These are phyloP conservation scores for Montipora cactus DNA, from an alignment of 64 coral and sea anemone species.

Conservation along the genomic window DNA sequence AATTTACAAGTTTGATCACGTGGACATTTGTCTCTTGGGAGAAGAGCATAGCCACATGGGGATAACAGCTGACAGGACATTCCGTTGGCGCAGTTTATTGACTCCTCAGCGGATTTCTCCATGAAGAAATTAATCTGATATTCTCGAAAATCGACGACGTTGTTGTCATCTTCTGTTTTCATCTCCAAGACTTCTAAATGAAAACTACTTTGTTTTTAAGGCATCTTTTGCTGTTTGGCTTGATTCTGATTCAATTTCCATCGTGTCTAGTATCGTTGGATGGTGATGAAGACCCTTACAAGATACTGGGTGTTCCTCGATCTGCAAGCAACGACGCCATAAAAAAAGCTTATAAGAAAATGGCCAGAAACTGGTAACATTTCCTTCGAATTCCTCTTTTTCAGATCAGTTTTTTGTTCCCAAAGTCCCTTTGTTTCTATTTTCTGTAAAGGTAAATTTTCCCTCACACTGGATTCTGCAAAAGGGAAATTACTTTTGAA, in stretches of 20 bases:
- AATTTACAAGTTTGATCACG: constrained; percentile 66
- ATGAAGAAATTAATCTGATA: neutral
- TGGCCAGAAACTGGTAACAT: constrained; percentile 95
- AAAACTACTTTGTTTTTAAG: neutral
- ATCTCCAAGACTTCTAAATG: neutral
- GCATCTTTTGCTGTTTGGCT: neutral
- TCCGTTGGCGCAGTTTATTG: neutral
- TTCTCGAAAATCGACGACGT: too few species aligned
- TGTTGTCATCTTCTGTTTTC: neutral
- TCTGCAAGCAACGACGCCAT: constrained; percentile 75
- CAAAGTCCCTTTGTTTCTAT: too few species aligned
- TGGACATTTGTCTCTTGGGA: neutral
- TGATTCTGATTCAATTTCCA: neutral
- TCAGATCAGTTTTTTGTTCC: neutral
- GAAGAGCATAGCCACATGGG: neutral
- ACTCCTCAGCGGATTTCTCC: constrained; percentile 4
- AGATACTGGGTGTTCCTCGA: constrained; percentile 80
- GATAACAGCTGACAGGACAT: neutral
- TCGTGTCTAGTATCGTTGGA: neutral
- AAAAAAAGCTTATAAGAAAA: constrained; percentile 91
- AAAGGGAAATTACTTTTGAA: too few species aligned
- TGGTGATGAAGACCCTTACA: constrained; percentile 80
- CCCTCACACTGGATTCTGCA: too few species aligned
- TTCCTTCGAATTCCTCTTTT: neutral
- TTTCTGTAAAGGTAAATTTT: too few species aligned